Evolutionary conservation across 2,113 vertebrate species (phyloP).

Genomic region (Ptyas mucosa): DNA sequence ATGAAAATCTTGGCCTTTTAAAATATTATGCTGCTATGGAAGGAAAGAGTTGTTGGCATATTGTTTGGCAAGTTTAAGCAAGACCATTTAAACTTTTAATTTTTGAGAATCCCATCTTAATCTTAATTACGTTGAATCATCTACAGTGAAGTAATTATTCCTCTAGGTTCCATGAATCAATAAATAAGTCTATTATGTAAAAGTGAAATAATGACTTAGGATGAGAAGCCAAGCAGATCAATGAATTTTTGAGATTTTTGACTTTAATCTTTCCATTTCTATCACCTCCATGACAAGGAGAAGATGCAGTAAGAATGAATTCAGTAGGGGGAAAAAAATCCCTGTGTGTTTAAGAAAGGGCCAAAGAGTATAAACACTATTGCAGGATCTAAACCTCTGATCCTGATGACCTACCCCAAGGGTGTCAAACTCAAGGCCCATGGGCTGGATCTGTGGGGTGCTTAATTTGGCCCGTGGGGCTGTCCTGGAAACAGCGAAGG

Average conservation of each 20-base stretch:
- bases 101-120: background rate
- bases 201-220: accelerated
- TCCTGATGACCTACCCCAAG: background rate
- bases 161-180: accelerated
- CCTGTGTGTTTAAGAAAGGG: accelerated
- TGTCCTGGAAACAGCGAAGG: no score
- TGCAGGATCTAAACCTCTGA: background rate
- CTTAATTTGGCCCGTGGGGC: no score
- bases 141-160: background rate
- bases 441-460: no score
- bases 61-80: background rate
- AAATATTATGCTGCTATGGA: background rate
- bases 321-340: background rate
- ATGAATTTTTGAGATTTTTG: accelerated
- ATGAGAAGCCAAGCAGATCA: accelerated
- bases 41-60: background rate
- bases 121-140: accelerated
- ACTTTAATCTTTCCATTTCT: accelerated
- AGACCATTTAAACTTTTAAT: background rate
- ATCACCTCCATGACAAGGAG: accelerated
- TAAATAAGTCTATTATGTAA: background rate
- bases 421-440: no score
- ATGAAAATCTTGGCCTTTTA: background rate
- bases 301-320: accelerated
- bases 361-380: accelerated